phyloP scores from a whole-genome alignment of 30 jellyfish, hydroid and myxozoan species.

The Cassiopea xamachana region DNA sequence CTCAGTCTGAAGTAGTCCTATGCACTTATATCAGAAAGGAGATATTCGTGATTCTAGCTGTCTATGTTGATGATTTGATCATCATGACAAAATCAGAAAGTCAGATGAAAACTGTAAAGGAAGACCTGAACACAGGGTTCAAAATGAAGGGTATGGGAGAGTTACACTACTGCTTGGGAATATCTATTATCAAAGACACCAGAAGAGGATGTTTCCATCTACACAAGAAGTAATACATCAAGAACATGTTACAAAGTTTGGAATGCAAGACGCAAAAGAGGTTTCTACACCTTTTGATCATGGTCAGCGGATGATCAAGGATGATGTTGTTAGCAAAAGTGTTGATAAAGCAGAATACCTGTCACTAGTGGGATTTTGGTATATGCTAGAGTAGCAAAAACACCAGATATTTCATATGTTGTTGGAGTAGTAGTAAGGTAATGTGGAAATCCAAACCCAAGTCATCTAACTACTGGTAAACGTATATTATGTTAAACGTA shows the following conservation, averaged over 20 bases:
- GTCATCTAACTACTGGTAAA: constrained; percentile 20
- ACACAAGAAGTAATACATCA: neutral
- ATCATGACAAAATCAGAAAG: constrained; percentile 15
- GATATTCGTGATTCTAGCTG: constrained; percentile 6
- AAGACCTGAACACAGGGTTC: constrained; percentile 21
- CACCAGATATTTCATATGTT: constrained; percentile 40
- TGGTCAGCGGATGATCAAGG: constrained; percentile 9
- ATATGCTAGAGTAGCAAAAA: constrained; percentile 34
- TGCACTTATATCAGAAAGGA: constrained; percentile 30
- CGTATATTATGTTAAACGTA: constrained; percentile 13
- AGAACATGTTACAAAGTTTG: constrained; percentile 10
- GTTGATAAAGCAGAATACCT: constrained; percentile 19
- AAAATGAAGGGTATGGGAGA: constrained; percentile 55
- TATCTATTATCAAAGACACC: constrained; percentile 17
- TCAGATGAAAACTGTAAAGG: constrained; percentile 6
- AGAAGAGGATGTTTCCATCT: constrained; percentile 10
- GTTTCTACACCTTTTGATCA: constrained; percentile 18
- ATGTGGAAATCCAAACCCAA: constrained; percentile 8
- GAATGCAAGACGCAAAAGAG: constrained; percentile 1
- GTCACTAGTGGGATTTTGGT: constrained; percentile 23
- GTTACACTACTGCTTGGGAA: constrained; percentile 42
- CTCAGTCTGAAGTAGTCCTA: constrained; percentile 33
- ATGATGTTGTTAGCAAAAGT: constrained; percentile 32
- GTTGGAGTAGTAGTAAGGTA: constrained; percentile 19
- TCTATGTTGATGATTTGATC: constrained; percentile 2